Conservation (phyloP, 2,113 vertebrate species). For the Panthera tigris region DNA sequence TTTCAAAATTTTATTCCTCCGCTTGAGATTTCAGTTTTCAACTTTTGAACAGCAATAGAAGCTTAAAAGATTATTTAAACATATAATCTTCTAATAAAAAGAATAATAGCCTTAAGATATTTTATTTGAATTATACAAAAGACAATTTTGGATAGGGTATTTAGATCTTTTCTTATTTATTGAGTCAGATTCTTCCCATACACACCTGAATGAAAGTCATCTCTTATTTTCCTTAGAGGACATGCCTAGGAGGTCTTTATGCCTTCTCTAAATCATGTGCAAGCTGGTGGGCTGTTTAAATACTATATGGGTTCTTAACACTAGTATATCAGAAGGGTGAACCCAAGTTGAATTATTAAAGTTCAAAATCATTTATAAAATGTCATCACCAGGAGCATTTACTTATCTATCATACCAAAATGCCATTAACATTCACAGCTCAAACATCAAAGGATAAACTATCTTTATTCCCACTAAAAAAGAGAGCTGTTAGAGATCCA, state of each 20-base stretch:
- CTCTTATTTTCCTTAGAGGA: neutral
- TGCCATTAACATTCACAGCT: slow-evolving; percentile 48
- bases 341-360: slow-evolving; percentile 47
- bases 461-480: slow-evolving; percentile 23
- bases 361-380: slow-evolving; percentile 71
- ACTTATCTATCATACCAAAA: slow-evolving; percentile 53
- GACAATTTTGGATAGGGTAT: neutral
- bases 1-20: neutral
- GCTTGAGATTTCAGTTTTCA: neutral
- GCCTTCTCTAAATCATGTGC: neutral
- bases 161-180: neutral
- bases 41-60: neutral
- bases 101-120: neutral
- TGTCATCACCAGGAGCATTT: slow-evolving; percentile 59
- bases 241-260: neutral
- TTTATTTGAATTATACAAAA: neutral
- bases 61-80: neutral
- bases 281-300: neutral
- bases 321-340: neutral
- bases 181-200: neutral
- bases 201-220: neutral
- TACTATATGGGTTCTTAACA: neutral
- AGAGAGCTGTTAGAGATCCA: neutral
- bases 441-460: slow-evolving; percentile 67
- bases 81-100: neutral